A percentile compares a stretch with the other conserved stretches of the same genome.
phyloP scores from a whole-genome alignment of 92 coral and sea anemone genomes.

The Bergia sp. region DNA sequence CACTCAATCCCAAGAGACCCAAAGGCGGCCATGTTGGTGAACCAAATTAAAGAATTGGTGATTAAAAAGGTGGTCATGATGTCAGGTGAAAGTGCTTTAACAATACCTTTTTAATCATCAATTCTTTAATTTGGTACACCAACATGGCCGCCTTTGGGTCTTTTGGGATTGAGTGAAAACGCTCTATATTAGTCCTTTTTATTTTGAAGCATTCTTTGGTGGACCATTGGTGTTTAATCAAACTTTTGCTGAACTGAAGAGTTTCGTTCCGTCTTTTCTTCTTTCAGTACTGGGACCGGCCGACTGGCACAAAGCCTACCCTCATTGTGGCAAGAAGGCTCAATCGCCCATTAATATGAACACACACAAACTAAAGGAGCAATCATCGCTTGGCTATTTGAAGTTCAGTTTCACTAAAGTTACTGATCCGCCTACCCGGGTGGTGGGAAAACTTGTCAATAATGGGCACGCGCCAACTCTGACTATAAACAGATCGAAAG shows the following conservation, averaged over 20 bases:
- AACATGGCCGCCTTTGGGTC: no score
- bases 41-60: no score
- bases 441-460: conserved; percentile 33
- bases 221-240: no score
- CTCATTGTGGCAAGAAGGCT: conserved; percentile 6
- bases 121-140: no score
- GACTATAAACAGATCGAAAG: neutral
- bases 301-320: conserved; percentile 33
- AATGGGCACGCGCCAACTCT: conserved; percentile 49
- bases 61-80: no score
- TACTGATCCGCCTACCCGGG: neutral
- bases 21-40: no score
- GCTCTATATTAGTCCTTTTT: no score
- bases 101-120: no score
- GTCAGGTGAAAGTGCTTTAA: no score
- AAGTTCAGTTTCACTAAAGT: conserved; percentile 31
- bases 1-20: no score
- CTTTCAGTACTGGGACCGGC: conserved; percentile 41
- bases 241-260: no score
- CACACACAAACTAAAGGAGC: neutral
- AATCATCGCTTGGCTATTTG: neutral
- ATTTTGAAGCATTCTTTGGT: neutral
- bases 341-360: conserved; percentile 56
- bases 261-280: neutral
- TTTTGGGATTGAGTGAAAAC: no score